Percentiles rank a stretch among this genome's conserved stretches.
These are phyloP conservation scores for Panthera tigris DNA, from an alignment of 2,113 vertebrate genomes.

Conservation along the genomic window DNA sequence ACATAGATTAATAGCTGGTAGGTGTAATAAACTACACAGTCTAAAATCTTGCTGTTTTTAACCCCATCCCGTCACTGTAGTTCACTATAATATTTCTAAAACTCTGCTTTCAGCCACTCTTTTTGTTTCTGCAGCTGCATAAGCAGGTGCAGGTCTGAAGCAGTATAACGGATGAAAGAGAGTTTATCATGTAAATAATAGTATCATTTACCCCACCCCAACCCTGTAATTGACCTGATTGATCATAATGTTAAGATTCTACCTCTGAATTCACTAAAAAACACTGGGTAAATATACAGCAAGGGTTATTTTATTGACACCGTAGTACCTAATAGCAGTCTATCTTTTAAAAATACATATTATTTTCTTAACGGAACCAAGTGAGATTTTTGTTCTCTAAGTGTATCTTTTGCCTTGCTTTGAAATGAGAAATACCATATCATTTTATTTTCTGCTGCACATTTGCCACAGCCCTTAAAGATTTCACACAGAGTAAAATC, in stretches of 20 bases:
- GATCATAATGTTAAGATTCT: slow-evolving; percentile 43
- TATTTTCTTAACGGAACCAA: slow-evolving; percentile 50
- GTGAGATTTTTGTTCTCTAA: neutral
- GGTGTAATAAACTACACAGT: neutral
- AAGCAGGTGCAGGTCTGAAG: slow-evolving; percentile 59
- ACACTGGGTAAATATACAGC: slow-evolving; percentile 36
- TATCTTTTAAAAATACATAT: slow-evolving; percentile 52
- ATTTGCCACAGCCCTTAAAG: slow-evolving; percentile 5
- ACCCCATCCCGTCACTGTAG: neutral
- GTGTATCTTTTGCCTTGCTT: neutral
- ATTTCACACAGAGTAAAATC: neutral
- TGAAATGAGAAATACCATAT: slow-evolving; percentile 20
- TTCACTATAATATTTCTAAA: slow-evolving; percentile 32
- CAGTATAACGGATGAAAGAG: neutral
- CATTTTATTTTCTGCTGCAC: slow-evolving; percentile 25
- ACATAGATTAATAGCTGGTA: neutral
- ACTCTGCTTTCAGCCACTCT: neutral
- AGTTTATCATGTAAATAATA: slow-evolving; percentile 67
- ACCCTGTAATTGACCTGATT: slow-evolving; percentile 58
- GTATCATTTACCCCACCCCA: neutral
- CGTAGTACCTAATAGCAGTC: slow-evolving; percentile 7
- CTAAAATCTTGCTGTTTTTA: neutral
- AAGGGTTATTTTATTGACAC: slow-evolving; percentile 20
- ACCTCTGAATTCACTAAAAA: slow-evolving; percentile 33
- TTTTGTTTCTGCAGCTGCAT: slow-evolving; percentile 49